phyloP scores from a whole-genome alignment of 2,888 invertebrate species.

The Polymixis flavicincta region DNA sequence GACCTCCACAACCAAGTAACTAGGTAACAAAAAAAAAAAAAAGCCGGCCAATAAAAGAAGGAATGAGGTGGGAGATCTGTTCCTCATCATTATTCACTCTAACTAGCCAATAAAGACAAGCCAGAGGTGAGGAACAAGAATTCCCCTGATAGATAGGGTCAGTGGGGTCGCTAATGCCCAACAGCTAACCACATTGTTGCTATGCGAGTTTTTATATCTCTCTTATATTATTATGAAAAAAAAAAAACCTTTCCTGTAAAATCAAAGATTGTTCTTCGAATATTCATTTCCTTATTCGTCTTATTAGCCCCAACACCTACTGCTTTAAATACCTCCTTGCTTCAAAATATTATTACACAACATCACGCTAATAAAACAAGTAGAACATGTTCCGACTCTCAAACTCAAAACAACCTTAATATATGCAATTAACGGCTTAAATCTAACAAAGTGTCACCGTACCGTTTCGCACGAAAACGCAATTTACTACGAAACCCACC shows the following conservation, averaged over 20 bases:
- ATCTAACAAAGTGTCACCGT: conserved; percentile 37
- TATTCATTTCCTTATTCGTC: background rate
- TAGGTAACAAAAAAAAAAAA: too few relatives aligned
- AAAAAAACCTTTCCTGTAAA: background rate
- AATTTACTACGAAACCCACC: conserved; percentile 41
- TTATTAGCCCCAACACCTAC: background rate
- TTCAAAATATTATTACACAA: background rate
- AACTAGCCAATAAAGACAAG: too few relatives aligned
- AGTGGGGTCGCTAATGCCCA: too few relatives aligned
- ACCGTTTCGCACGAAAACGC: conserved; percentile 25
- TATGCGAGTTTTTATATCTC: too few relatives aligned
- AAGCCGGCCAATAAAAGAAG: too few relatives aligned
- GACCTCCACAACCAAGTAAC: too few relatives aligned
- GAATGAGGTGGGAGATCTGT: too few relatives aligned
- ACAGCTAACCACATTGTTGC: too few relatives aligned
- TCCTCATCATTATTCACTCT: too few relatives aligned
- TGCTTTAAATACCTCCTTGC: background rate
- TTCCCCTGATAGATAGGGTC: too few relatives aligned
- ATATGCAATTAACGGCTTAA: conserved; percentile 41
- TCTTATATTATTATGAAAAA: background rate
- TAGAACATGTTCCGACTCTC: conserved; percentile 18
- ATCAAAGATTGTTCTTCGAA: background rate
- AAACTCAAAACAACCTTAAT: conserved; percentile 20
- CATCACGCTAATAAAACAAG: background rate
- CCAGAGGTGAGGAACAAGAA: too few relatives aligned